A percentile compares a stretch with the other conserved stretches of the same genome.
phyloP scores from a whole-genome alignment of 2,797 vertebrate genomes.

The Pogoniulus pusillus region DNA sequence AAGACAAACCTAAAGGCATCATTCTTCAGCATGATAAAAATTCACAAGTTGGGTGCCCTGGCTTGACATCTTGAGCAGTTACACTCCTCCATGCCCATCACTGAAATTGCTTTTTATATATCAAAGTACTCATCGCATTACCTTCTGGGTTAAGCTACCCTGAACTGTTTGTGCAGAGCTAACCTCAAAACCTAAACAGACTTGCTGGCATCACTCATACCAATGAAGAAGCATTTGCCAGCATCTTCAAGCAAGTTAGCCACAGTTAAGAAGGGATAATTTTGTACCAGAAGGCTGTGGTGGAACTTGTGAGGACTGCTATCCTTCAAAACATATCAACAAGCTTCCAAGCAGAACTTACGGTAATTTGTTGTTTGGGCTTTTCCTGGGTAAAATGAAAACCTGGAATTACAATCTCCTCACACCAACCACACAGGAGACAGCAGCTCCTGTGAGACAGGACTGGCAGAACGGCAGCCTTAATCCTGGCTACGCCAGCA shows the following conservation, averaged over 20 bases:
- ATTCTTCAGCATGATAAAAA: not conserved
- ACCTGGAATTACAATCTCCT: not conserved
- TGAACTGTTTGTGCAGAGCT: not conserved
- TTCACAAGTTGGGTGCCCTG: not conserved
- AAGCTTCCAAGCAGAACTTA: not conserved
- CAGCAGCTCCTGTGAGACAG: rapidly evolving
- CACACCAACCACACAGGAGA: not conserved
- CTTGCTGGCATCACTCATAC: not conserved
- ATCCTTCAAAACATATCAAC: not conserved
- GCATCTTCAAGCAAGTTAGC: not conserved
- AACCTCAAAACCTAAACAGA: not conserved
- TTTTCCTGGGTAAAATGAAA: not conserved
- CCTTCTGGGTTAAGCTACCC: not conserved
- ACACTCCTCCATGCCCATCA: not conserved
- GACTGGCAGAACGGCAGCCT: not conserved
- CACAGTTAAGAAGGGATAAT: not conserved
- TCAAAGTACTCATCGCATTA: not conserved
- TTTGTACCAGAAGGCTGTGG: not conserved
- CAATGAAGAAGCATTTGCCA: not conserved
- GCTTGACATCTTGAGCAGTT: not conserved
- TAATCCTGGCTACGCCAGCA: rapidly evolving
- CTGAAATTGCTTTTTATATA: not conserved
- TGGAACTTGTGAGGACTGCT: not conserved
- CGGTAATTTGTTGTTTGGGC: too few relatives aligned
- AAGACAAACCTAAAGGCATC: not conserved